Base-by-base conservation (phyloP, 1,140 invertebrate species). In the Cydia fagiglandana region DNA sequence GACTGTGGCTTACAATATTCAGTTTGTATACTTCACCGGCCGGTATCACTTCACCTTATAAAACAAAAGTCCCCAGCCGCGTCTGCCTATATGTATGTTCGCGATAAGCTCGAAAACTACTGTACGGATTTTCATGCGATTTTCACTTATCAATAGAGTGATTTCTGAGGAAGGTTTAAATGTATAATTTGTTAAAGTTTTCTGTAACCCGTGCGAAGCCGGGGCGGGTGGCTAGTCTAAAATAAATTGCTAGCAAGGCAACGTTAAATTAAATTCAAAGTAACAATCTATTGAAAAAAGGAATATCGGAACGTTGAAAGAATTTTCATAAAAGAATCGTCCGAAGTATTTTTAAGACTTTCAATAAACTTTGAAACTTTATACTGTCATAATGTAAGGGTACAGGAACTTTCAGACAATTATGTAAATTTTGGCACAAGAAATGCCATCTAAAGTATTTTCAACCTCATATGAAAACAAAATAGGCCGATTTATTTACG, bases 281-380 rank as follows among this genome's bases (percentile, higher is more conserved):
- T 70, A 70, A 70, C 66, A 70, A 70, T 45, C n/a, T 17, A 41
- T 41, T 17, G 66, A 70, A 70, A 53, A 70, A 70, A 10, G 30
- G 17, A 70, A 70, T 45, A 68, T 70, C 30, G 34, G 66, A 34
- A 20, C 64, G 64, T 13, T 66, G 64, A 38, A 70, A 70, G 34
- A 70, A 70, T 70, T 70, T 70, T 70, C 66, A 70, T 70, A 70
- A 70, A 12, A 38, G n/a, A 70, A 70, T 70, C 66, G 1, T 70
- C 66, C 45, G 34, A 70, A 70, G 66, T 45, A 70, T 70, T 70
- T 70, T 30, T 38, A 24, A 70, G 66, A 70, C 66, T 70, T 70
- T 38, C 66, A 45, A 70, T 70, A 70, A 70, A 70, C 38, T 70
- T 70, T 70, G 66, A 38, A 70, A 68, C 64, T 70, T 45, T 70